phyloP scores from a whole-genome alignment of 2,113 vertebrate species.

The Crocuta crocuta region DNA sequence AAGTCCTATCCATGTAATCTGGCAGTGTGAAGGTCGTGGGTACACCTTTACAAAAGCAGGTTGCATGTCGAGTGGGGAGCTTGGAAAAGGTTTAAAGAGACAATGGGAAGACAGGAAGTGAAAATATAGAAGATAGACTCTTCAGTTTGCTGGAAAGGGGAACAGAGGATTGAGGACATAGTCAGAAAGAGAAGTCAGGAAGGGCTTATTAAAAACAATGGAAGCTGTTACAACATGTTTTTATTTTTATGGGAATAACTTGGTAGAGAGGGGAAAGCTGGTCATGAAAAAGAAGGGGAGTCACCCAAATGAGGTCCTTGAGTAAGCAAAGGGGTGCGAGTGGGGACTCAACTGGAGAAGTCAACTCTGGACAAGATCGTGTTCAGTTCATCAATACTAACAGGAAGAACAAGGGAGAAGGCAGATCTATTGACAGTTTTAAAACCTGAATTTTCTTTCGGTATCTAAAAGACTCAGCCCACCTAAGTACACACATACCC shows the following conservation, averaged over 20 bases:
- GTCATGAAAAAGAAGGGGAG: not conserved
- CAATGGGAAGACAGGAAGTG: not conserved
- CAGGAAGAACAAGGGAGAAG: not conserved
- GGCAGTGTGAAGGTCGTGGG: not conserved
- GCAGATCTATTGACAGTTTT: accelerated
- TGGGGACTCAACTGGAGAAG: not conserved
- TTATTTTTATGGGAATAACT: not conserved
- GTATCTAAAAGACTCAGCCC: not conserved
- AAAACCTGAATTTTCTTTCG: not conserved
- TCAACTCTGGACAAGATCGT: not conserved
- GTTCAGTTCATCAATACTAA: not conserved
- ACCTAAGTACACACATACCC: not conserved
- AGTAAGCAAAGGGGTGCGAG: not conserved
- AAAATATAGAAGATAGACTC: not conserved
- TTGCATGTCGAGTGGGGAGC: not conserved
- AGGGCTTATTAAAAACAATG: not conserved
- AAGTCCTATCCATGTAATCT: too few species aligned
- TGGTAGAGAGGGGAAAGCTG: not conserved
- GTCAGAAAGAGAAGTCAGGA: not conserved
- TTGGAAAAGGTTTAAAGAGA: not conserved
- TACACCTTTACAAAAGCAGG: not conserved
- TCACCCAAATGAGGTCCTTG: not conserved
- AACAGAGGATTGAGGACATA: not conserved
- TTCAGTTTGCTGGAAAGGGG: not conserved
- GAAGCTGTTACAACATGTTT: not conserved